Percentiles rank a stretch among this genome's conserved stretches.
phyloP scores from a whole-genome alignment of 2,113 vertebrate species.

The Pleuronectes platessa region DNA sequence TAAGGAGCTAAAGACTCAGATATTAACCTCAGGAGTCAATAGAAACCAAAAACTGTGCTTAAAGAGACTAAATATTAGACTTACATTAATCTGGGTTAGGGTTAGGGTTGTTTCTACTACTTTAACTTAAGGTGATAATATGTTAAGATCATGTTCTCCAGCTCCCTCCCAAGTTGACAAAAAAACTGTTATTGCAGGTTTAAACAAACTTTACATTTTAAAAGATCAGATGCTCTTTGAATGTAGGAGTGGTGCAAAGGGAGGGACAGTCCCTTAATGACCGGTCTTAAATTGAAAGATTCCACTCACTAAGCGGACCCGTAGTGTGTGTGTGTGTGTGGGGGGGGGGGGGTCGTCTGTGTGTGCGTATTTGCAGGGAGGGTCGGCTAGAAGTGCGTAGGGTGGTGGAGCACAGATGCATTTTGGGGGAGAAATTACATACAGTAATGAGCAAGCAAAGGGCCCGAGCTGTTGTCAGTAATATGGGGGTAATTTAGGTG shows the following conservation, averaged over 20 bases:
- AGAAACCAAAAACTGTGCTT: too few relatives aligned
- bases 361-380: constrained; percentile 32
- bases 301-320: constrained; percentile 3
- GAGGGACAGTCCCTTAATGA: constrained; percentile 18
- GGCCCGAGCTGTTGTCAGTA: constrained; percentile 40
- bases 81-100: too few relatives aligned
- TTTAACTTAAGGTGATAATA: not conserved
- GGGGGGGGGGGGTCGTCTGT: constrained; percentile 8
- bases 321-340: too few relatives aligned
- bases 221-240: not conserved
- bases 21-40: not conserved
- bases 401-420: constrained; percentile 50
- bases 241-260: constrained; percentile 17
- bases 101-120: not conserved
- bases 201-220: not conserved
- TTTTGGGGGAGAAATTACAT: constrained; percentile 59
- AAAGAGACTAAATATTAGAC: not conserved
- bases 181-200: not conserved
- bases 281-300: constrained; percentile 18
- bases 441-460: constrained; percentile 56
- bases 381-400: constrained; percentile 1
- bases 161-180: not conserved
- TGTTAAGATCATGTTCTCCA: not conserved
- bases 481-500: constrained; percentile 64
- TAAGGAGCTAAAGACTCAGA: not conserved